Base-by-base conservation (phyloP, 30 jellyfish, hydroid and myxozoan genomes). In the Catostylus mosaicus region DNA sequence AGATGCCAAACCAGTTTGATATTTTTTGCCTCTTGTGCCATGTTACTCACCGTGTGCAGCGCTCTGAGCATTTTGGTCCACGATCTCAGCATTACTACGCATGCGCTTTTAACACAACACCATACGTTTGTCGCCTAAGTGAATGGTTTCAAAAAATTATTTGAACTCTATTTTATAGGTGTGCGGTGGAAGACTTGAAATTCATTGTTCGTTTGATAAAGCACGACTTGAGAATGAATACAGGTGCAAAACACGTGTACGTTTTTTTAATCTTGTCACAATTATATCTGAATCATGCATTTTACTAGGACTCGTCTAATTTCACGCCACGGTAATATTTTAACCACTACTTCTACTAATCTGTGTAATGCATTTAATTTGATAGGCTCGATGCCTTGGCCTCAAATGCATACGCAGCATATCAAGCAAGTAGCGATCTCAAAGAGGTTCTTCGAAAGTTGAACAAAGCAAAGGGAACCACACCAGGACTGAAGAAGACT, bases 211-310 rank as follows among this genome's bases (percentile, higher is more conserved):
- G 93, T 19, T 68, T 92, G 60, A 92, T 92, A 9, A 92, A 92
- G 59, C 95, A 87, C 83, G 98, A 92, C 34, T 50, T 92, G 40
- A 56, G 98, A 64, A 92, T 82, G 92, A 92, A 92, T 70, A 67
- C 97, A 24, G 97, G 98, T 19, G 88, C 96, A 1, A 92, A 92
- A 46, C 98, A 86, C 36, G 95, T 92, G 98, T 91, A 71, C 56
- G 96, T 84, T 23, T 0, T 33, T n/a, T n/a, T n/a, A n/a, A n/a
- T n/a, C n/a, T n/a, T n/a, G n/a, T n/a, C 19, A 22, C 1, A 0
- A 19, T 0, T 63, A n/a, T n/a, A n/a, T n/a, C n/a, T n/a, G n/a
- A n/a, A n/a, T n/a, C n/a, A n/a, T n/a, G n/a, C n/a, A n/a, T n/a
- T n/a, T n/a, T n/a, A n/a, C n/a, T n/a, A n/a, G n/a, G n/a, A n/a